phyloP scores from a whole-genome alignment of 2,113 vertebrate species.

The Geothlypis trichas region DNA sequence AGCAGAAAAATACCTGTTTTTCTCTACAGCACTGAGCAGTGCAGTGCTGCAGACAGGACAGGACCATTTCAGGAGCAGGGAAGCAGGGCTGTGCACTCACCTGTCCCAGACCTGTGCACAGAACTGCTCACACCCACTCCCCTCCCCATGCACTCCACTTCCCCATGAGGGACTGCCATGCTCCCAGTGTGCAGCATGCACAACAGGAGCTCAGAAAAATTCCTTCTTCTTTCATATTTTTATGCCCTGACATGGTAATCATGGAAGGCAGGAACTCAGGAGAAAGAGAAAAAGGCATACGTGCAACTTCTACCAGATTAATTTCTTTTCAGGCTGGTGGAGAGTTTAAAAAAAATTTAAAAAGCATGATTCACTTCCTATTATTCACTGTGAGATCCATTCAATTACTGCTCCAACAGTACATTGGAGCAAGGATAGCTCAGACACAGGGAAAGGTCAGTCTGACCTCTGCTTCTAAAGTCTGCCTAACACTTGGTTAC shows the following conservation, averaged over 20 bases:
- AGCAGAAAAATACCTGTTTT: neutral
- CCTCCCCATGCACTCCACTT: rapidly evolving
- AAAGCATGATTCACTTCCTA: constrained; percentile 40
- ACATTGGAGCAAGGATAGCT: neutral
- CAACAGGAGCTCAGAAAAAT: neutral
- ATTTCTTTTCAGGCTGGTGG: neutral
- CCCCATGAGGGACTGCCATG: neutral
- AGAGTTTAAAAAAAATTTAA: neutral
- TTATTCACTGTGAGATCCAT: constrained; percentile 47
- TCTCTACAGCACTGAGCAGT: neutral
- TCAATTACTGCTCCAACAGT: constrained; percentile 26
- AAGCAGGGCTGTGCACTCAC: neutral
- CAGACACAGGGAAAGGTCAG: neutral
- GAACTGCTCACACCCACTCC: rapidly evolving
- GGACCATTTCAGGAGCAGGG: neutral
- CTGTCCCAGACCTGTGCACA: rapidly evolving
- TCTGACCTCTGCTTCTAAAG: neutral
- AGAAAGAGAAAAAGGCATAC: neutral
- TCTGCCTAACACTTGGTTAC: neutral
- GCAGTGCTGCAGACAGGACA: neutral
- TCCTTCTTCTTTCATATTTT: neutral
- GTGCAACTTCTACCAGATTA: constrained; percentile 21
- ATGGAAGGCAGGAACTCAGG: neutral
- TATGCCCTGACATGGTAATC: neutral
- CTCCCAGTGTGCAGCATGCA: rapidly evolving